Conservation (phyloP, 2,888 invertebrate species). For the Caradrina clavipalpis region DNA sequence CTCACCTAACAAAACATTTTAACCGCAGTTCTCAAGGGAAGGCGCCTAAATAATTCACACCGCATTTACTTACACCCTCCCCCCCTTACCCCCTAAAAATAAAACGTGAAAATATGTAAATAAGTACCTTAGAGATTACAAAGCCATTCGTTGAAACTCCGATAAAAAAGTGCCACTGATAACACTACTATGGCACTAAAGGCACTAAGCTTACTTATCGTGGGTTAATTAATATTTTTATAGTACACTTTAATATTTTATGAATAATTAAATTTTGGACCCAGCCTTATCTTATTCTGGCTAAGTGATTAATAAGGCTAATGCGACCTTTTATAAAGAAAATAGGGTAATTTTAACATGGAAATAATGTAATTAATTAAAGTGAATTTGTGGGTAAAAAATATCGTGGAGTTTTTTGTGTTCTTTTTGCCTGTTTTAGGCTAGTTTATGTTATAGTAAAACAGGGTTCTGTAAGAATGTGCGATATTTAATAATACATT, state of each 20-base stretch:
- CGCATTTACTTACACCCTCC: not conserved
- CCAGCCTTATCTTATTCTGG: constrained; percentile 66
- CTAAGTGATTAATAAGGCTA: constrained; percentile 72
- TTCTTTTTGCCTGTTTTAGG: constrained; percentile 35
- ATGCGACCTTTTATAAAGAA: constrained; percentile 69
- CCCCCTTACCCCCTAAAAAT: constrained; percentile 21
- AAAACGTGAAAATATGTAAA: constrained; percentile 50
- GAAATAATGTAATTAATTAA: constrained; percentile 67
- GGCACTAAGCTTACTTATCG: constrained; percentile 73
- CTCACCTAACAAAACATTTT: constrained; percentile 8
- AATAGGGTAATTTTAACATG: constrained; percentile 69
- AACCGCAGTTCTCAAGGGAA: constrained; percentile 1
- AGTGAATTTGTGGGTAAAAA: constrained; percentile 58
- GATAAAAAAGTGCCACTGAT: constrained; percentile 57
- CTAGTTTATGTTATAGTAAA: too few relatives aligned
- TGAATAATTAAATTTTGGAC: constrained; percentile 69
- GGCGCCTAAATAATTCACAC: constrained; percentile 16
- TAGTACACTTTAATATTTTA: constrained; percentile 68
- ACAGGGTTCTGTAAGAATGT: too few relatives aligned
- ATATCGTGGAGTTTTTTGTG: constrained; percentile 46
- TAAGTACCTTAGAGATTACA: constrained; percentile 51
- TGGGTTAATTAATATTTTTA: constrained; percentile 85
- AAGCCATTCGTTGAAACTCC: constrained; percentile 54
- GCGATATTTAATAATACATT: too few relatives aligned
- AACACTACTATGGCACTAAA: constrained; percentile 37